Evolutionary conservation across 1,140 invertebrate genomes (phyloP).

Genomic region (Habropoda laboriosa): DNA sequence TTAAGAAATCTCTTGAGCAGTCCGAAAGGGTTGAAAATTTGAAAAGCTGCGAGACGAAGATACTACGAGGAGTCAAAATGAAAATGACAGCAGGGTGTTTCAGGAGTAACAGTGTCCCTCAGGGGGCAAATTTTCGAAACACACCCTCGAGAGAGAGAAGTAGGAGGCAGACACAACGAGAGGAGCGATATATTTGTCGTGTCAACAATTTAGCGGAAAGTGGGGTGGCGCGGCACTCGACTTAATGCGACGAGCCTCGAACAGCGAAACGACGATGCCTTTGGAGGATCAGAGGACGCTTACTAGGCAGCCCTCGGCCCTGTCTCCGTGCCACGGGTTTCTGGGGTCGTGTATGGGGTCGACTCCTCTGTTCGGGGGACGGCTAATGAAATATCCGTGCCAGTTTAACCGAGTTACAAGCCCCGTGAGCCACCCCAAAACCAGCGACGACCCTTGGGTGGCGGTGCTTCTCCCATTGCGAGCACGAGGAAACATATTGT

Average conservation of each 20-base stretch:
- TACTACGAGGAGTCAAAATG: background rate
- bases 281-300: slow-evolving; percentile 55
- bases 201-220: slow-evolving; percentile 79
- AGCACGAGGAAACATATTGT: slow-evolving; percentile 81
- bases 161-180: background rate
- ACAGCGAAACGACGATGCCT: slow-evolving; percentile 63
- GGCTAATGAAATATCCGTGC: slow-evolving; percentile 82
- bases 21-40: too few relatives aligned
- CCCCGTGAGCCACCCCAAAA: slow-evolving; percentile 71
- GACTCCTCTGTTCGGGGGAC: slow-evolving; percentile 65
- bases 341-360: slow-evolving; percentile 64
- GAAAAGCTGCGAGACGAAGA: too few relatives aligned
- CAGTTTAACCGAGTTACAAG: slow-evolving; percentile 81
- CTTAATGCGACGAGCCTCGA: slow-evolving; percentile 73
- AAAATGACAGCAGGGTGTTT: slow-evolving; percentile 13
- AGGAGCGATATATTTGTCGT: slow-evolving; percentile 78
- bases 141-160: slow-evolving; percentile 14
- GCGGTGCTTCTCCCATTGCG: slow-evolving; percentile 65
- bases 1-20: too few relatives aligned
- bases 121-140: slow-evolving; percentile 32
- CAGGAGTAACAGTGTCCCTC: background rate
- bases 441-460: slow-evolving; percentile 64
- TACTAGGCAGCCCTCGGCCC: slow-evolving; percentile 47
- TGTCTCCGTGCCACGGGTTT: slow-evolving; percentile 53
- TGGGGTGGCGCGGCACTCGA: slow-evolving; percentile 69